These are phyloP conservation scores for Pica pica DNA, from an alignment of 2,113 vertebrate species.

Conservation along the genomic window DNA sequence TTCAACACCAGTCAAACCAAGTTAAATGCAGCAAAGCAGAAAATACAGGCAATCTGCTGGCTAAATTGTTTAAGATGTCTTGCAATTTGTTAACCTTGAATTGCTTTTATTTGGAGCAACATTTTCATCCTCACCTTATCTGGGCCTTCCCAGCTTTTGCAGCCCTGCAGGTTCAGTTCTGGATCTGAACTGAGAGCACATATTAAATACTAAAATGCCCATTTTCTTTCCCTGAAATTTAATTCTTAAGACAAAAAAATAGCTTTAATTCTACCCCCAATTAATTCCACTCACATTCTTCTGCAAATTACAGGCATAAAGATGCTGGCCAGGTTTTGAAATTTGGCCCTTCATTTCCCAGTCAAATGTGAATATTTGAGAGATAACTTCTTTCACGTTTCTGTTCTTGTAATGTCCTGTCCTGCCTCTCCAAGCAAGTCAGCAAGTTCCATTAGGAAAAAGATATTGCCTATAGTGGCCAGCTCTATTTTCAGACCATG, in stretches of 20 bases:
- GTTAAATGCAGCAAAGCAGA: not conserved
- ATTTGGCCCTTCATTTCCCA: not conserved
- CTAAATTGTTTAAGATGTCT: not conserved
- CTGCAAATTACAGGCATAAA: not conserved
- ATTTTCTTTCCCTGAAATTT: slow-evolving; percentile 1
- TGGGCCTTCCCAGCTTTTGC: not conserved
- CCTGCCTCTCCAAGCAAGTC: not conserved
- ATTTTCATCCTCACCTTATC: slow-evolving; percentile 1
- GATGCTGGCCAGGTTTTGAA: slow-evolving; percentile 12
- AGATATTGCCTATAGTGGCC: not conserved
- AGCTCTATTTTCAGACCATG: not conserved
- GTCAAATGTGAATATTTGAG: slow-evolving; percentile 18
- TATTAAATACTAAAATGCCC: not conserved
- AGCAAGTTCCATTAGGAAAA: not conserved
- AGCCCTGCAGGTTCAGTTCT: slow-evolving; percentile 4
- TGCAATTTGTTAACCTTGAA: slow-evolving; percentile 49
- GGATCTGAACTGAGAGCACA: not conserved
- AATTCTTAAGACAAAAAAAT: slow-evolving; percentile 15
- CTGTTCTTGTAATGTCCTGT: not conserved
- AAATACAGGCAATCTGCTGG: not conserved
- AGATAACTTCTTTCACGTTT: not conserved
- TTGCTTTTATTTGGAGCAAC: slow-evolving; percentile 6
- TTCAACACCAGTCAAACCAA: not conserved
- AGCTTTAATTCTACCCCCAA: not conserved
- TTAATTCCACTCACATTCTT: slow-evolving; percentile 6